Evolutionary conservation across 2,113 vertebrate genomes (phyloP), one percentile per base, ranked within the genome.

Genomic region (Cynopterus brachyotis): DNA sequence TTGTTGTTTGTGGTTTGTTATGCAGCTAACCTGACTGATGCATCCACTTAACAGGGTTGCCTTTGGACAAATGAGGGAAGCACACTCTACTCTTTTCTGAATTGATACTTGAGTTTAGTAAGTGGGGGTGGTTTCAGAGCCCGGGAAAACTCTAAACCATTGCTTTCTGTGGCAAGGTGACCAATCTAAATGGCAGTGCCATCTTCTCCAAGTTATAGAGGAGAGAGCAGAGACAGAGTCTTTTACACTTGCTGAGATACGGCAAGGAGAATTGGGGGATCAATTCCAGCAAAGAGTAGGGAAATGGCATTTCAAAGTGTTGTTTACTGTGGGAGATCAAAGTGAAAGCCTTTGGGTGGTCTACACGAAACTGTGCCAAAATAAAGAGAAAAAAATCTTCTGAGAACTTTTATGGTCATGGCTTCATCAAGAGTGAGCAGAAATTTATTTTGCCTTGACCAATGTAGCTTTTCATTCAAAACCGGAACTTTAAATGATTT

Each of bases 121-220:
- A 62, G 42, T 59, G 6, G 12, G 89, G 12, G n/a, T 91, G 47
- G 35, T 67, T 64, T 79, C 10, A 66, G 45, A 76, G 11, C 37
- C 20, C 28, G 62, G n/a, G 62, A 35, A 91, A 91, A 91, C 9
- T 50, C 28, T 62, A 82, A 95, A 35, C 11, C 26, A 32, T 73
- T 92, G 60, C 37, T 93, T 96, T 91, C 76, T 89, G 3, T 75
- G 78, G 42, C 35, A 85, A 85, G 50, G 53, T 89, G 66, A 70
- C 24, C 40, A 59, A 32, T 37, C 12, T 28, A 62, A 79, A 73
- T 17, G 53, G 7, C 24, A 82, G 30, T 53, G 12, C 9, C 32
- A 35, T 53, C 26, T 4, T 84, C 87, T 95, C 72, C 20, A 42
- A 76, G 53, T 42, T 47, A 20, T 75, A 28, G 13, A 62, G 32